Evolutionary conservation across 2,888 invertebrate species (phyloP).

Genomic region (Nephrotoma appendiculata): DNA sequence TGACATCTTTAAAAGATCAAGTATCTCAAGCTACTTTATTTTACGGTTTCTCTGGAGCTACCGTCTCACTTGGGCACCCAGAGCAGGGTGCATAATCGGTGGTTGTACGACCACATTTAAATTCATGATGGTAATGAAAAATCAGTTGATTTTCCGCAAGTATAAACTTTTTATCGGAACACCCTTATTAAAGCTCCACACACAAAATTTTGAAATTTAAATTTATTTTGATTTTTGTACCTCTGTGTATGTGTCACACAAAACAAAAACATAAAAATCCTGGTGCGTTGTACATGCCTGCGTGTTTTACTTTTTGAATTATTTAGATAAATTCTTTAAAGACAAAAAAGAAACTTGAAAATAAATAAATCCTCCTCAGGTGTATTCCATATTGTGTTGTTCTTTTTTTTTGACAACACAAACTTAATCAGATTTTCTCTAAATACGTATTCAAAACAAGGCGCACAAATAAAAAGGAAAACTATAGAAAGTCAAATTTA

Average conservation of each 20-base stretch:
- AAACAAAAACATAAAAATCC: neutral
- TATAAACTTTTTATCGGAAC: no score
- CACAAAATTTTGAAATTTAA: neutral
- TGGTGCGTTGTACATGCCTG: neutral
- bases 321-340: neutral
- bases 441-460: neutral
- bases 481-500: neutral
- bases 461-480: neutral
- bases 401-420: neutral
- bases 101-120: no score
- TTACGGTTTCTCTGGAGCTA: no score
- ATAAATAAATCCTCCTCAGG: neutral
- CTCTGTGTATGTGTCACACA: neutral
- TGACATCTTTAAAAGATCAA: no score
- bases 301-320: neutral
- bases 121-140: no score
- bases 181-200: neutral
- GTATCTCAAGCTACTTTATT: no score
- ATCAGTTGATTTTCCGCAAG: no score
- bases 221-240: neutral
- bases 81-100: no score
- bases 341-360: neutral
- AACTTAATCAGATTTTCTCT: neutral
- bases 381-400: neutral
- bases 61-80: no score